Conservation (phyloP, 1,140 invertebrate genomes). For the Aphidius ervi region DNA sequence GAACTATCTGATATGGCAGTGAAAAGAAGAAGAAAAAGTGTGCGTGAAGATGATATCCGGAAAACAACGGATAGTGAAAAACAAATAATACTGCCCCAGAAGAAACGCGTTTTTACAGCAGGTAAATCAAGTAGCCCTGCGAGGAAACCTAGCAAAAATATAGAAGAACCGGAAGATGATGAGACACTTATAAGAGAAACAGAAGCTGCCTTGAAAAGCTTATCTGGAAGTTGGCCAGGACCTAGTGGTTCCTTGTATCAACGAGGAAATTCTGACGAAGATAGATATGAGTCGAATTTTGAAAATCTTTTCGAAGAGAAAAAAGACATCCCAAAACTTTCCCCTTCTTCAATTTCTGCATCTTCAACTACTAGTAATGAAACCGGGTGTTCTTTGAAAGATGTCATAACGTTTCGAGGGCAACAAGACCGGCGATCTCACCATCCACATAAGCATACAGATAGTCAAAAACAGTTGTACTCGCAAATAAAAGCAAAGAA, state of each 20-base stretch:
- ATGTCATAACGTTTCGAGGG: constrained; percentile 63
- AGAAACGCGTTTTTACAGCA: constrained; percentile 57
- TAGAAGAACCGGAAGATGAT: constrained; percentile 62
- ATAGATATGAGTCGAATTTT: constrained; percentile 68
- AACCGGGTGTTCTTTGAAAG: constrained; percentile 58
- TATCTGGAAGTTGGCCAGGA: constrained; percentile 76
- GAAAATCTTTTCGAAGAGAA: constrained; percentile 84
- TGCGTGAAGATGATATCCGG: constrained; percentile 44
- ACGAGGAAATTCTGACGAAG: constrained; percentile 65
- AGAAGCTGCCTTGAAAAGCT: constrained; percentile 75
- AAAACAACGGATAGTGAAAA: constrained; percentile 42
- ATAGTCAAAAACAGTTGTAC: constrained; percentile 16
- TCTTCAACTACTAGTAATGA: constrained; percentile 62
- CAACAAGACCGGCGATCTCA: constrained; percentile 49
- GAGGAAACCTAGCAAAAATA: constrained; percentile 52
- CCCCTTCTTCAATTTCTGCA: constrained; percentile 59
- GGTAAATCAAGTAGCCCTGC: constrained; percentile 51
- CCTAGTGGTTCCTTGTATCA: constrained; percentile 61
- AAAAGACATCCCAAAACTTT: constrained; percentile 61
- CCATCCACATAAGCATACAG: constrained; percentile 33
- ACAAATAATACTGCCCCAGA: constrained; percentile 54
- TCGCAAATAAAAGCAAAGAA: constrained; percentile 30
- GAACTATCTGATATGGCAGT: constrained; percentile 42
- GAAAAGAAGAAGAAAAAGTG: constrained; percentile 54
- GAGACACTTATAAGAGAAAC: constrained; percentile 80